A percentile compares a stretch with the other conserved stretches of the same genome.
phyloP scores from a whole-genome alignment of 2,113 vertebrate genomes.

The Sander vitreus region DNA sequence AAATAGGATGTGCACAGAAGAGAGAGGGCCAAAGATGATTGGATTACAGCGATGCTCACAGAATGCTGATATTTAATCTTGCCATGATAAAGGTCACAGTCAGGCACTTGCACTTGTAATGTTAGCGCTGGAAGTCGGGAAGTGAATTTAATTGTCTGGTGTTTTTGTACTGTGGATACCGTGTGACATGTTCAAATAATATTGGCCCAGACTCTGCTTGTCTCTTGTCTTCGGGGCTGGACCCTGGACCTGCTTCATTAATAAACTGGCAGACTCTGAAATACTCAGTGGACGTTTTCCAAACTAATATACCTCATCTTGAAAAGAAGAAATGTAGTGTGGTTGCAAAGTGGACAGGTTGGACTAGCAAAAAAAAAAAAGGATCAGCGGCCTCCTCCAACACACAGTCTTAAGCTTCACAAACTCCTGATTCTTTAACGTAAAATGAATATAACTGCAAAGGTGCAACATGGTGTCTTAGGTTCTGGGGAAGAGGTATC shows the following conservation, averaged over 20 bases:
- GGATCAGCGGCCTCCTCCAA: not conserved
- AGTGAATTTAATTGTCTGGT: slow-evolving; percentile 27
- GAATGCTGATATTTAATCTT: slow-evolving; percentile 13
- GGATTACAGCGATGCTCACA: not conserved
- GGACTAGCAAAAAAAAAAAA: not conserved
- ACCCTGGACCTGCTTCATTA: slow-evolving; percentile 36
- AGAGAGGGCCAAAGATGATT: not conserved
- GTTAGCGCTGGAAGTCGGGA: slow-evolving; percentile 5
- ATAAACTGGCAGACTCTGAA: slow-evolving; percentile 29
- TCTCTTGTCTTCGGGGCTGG: slow-evolving; percentile 18
- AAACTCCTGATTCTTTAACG: not conserved
- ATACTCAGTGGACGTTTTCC: slow-evolving; percentile 31
- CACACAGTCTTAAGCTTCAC: not conserved
- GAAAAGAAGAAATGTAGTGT: slow-evolving; percentile 3
- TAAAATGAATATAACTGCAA: not conserved
- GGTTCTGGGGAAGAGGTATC: not conserved
- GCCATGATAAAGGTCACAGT: slow-evolving; percentile 12
- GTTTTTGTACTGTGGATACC: not conserved
- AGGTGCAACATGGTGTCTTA: not conserved
- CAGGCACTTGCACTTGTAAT: not conserved
- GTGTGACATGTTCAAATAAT: slow-evolving; percentile 41
- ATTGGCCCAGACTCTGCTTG: slow-evolving; percentile 5
- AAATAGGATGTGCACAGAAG: not conserved
- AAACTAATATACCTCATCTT: slow-evolving; percentile 30
- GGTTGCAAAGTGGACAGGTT: slow-evolving; percentile 2